These are phyloP conservation scores for Typhlichthys eigenmanni DNA, from an alignment of 2,797 vertebrate genomes.

Conservation along the genomic window DNA sequence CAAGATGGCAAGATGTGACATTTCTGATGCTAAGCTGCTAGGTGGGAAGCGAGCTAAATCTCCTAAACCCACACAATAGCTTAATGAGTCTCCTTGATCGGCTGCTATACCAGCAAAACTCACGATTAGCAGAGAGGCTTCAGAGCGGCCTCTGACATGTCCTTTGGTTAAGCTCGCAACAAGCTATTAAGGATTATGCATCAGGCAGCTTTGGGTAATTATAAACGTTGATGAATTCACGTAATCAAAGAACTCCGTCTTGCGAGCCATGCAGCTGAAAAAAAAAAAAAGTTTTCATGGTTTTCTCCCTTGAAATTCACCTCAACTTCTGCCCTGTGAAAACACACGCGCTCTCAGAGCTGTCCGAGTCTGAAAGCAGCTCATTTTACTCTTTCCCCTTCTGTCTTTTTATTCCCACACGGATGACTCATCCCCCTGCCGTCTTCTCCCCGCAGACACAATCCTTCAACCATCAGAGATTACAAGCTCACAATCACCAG, in stretches of 20 bases:
- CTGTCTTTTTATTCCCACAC: conserved; percentile 14
- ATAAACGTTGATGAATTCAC: conserved; percentile 39
- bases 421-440: conserved; percentile 59
- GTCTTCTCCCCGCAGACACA: conserved; percentile 16
- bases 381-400: conserved; percentile 27
- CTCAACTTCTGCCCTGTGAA: conserved; percentile 6
- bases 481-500: conserved; percentile 53
- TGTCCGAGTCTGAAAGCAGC: conserved; percentile 55
- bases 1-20: conserved; percentile 19
- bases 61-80: conserved; percentile 25
- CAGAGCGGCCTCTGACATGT: conserved; percentile 37
- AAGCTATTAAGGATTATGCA: conserved; percentile 45
- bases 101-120: conserved; percentile 50
- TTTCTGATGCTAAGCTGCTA: conserved; percentile 2
- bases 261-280: too few species aligned
- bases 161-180: conserved; percentile 33
- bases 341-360: conserved; percentile 16
- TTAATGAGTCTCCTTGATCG: conserved; percentile 36
- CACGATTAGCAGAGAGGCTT: conserved; percentile 40
- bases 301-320: not conserved
- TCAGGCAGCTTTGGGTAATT: conserved; percentile 34
- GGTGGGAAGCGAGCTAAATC: conserved; percentile 11
- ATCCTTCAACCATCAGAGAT: conserved; percentile 53
- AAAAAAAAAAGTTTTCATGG: not conserved
- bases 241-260: not conserved